Evolutionary conservation across 2,888 invertebrate species (phyloP).

Genomic region (Agrotis ipsilon): DNA sequence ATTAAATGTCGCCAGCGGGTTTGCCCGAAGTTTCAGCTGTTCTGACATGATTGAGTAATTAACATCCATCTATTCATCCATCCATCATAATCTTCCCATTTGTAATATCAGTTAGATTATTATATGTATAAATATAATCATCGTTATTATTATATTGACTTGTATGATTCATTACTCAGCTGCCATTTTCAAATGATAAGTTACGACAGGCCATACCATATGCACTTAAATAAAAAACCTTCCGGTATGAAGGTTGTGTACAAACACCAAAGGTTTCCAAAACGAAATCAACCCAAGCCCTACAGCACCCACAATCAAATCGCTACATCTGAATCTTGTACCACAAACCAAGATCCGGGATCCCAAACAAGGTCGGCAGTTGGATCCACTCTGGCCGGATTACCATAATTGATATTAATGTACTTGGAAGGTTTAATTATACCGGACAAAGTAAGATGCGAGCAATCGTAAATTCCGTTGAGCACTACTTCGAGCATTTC

Average conservation of each 20-base stretch:
- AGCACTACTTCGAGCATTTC: slow-evolving; percentile 62
- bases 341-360: slow-evolving; percentile 61
- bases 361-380: slow-evolving; percentile 76
- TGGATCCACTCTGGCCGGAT: slow-evolving; percentile 80
- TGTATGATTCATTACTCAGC: no score
- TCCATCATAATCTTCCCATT: no score
- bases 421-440: slow-evolving; percentile 85
- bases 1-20: no score
- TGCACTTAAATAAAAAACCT: not conserved
- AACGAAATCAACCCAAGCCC: not conserved
- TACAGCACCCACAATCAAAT: slow-evolving; percentile 46
- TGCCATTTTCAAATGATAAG: no score
- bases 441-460: slow-evolving; percentile 79
- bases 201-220: not conserved
- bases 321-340: slow-evolving; percentile 65
- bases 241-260: no score
- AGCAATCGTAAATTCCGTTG: slow-evolving; percentile 75
- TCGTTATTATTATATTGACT: no score
- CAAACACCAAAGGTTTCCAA: not conserved
- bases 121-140: no score
- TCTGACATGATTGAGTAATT: no score
- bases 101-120: no score
- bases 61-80: no score
- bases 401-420: slow-evolving; percentile 88
- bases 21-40: no score